Conservation (phyloP, 2,797 vertebrate genomes). For the Sciurus vulgaris region DNA sequence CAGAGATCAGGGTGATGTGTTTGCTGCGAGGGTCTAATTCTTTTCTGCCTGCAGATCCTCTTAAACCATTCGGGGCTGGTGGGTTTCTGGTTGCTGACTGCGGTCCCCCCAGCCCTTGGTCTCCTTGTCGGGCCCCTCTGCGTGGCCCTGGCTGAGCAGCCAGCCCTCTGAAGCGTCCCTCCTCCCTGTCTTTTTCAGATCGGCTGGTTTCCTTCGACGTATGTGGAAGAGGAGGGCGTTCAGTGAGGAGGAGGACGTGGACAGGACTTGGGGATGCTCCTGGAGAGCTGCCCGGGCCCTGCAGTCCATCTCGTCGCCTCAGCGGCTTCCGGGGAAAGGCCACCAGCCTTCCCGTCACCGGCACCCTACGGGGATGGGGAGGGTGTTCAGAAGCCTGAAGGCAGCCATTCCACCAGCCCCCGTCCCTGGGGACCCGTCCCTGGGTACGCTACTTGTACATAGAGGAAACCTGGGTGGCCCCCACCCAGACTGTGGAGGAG, state of each 20-base stretch:
- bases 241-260: slow-evolving; percentile 87
- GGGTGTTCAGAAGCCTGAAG: background rate
- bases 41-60: background rate
- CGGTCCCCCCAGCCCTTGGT: background rate
- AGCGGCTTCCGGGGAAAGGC: background rate
- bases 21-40: no score
- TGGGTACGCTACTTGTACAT: slow-evolving; percentile 82
- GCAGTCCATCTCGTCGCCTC: slow-evolving; percentile 78
- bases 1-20: background rate
- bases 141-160: background rate
- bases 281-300: slow-evolving; percentile 70
- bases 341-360: slow-evolving; percentile 62
- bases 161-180: accelerated
- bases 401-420: background rate
- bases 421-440: slow-evolving; percentile 12
- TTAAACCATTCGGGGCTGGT: background rate
- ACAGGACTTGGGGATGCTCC: slow-evolving; percentile 43
- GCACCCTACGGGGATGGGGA: background rate
- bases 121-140: background rate
- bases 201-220: slow-evolving; percentile 99
- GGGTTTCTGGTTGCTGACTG: accelerated
- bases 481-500: background rate
- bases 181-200: slow-evolving; percentile 89
- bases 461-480: slow-evolving; percentile 68
- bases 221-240: slow-evolving; percentile 97